Evolutionary conservation across 2,888 invertebrate species (phyloP), one percentile per base, ranked within the genome.

Genomic region (Serrognathus titanus): DNA sequence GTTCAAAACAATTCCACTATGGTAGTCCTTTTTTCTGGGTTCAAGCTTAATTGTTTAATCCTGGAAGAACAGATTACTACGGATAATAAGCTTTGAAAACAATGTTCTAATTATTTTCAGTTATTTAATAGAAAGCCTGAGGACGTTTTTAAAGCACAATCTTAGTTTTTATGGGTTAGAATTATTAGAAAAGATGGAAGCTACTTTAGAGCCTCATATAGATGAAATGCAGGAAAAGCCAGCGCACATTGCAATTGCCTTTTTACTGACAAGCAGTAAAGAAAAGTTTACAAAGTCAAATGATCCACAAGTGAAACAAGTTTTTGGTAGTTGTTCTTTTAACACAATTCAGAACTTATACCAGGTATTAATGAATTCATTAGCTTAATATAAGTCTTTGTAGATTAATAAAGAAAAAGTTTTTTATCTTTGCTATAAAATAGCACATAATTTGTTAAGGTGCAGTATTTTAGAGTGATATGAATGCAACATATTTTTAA

Each of bases 281-380:
- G 64, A 64, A 9, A 66, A 62, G 48, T 65, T 65, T 39, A 57
- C 59, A 8, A 61, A 63, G 35, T 55, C 52, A 9, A 60, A 65
- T 20, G 64, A 66, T 61, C 50, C 57, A 7, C 54, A 62, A 45
- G 60, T 66, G 39, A 64, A 63, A 55, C 55, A 48, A 36, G 16
- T 63, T 35, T 68, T 66, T 54, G 63, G 63, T 3, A 56, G 53
- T 10, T 66, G 65, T 51, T 58, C 67, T 4, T 59, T 62, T 57
- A 59, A 38, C 10, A 38, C 50, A 46, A 40, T 63, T 36, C 60
- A 64, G 43, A 43, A 56, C 36, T 47, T 62, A 48, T 48, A 46
- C 5, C 16, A 59, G 55, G 63, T 63, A 57, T 56, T 13, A 39
- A 40, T 35, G 57, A 20, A 43, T 43, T 45, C 20, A 31, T 51